A percentile compares a stretch with the other conserved stretches of the same genome.
Evolutionary conservation across 2,888 invertebrate species (phyloP).

Genomic region (Daptonema setosum): DNA sequence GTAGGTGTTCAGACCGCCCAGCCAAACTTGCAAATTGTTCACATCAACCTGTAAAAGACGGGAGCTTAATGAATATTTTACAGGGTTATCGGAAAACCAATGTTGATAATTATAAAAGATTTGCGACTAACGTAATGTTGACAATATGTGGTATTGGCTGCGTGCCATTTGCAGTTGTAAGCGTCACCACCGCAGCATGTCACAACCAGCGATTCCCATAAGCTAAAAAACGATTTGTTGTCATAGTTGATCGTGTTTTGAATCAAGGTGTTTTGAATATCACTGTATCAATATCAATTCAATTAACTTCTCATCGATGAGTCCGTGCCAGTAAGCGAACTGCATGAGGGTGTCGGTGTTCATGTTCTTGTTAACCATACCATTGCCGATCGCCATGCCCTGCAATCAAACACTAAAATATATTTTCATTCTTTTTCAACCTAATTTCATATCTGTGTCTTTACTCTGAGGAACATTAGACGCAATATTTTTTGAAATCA

Average conservation of each 20-base stretch:
- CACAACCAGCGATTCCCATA: background rate
- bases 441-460: too few relatives aligned
- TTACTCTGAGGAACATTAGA: too few relatives aligned
- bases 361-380: conserved; percentile 5
- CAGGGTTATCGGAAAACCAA: too few relatives aligned
- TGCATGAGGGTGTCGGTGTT: conserved; percentile 18
- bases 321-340: conserved; percentile 17
- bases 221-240: background rate
- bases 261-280: too few relatives aligned
- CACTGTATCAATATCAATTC: too few relatives aligned
- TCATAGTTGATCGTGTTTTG: too few relatives aligned
- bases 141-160: background rate
- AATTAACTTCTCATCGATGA: conserved; percentile 9
- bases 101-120: too few relatives aligned
- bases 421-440: too few relatives aligned
- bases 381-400: conserved; percentile 11
- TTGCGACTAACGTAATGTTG: background rate
- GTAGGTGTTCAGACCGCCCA: conserved; percentile 25
- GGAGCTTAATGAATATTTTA: background rate
- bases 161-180: conserved; percentile 2
- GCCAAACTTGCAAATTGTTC: conserved; percentile 1
- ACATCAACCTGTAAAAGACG: background rate
- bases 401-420: too few relatives aligned
- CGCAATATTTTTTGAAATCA: too few relatives aligned
- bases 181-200: conserved; percentile 5